A percentile compares a stretch with the other conserved stretches of the same genome.
Evolutionary conservation across 2,797 vertebrate genomes (phyloP).

Genomic region (Anolis apletophallus): DNA sequence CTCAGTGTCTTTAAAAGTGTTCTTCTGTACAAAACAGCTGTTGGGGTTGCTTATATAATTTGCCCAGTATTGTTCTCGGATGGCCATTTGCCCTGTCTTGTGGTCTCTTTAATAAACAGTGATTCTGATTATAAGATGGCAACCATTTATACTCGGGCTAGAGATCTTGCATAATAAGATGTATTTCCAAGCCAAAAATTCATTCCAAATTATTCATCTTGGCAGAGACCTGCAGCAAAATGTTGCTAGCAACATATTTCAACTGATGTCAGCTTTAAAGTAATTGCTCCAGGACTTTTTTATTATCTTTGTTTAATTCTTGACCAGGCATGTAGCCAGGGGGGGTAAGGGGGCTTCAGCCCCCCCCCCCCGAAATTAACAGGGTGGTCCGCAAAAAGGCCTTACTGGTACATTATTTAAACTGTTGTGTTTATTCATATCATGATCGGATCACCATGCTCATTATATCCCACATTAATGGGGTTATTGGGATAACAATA

Average conservation of each 20-base stretch:
- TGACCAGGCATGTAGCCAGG: too few relatives aligned
- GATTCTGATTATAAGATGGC: not conserved
- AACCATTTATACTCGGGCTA: not conserved
- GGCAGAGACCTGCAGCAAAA: not conserved
- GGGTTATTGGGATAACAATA: too few relatives aligned
- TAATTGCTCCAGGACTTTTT: not conserved
- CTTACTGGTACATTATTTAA: too few relatives aligned
- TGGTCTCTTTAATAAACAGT: not conserved
- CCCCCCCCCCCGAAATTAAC: too few relatives aligned
- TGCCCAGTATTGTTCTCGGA: not conserved
- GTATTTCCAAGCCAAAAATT: not conserved
- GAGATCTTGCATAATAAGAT: not conserved
- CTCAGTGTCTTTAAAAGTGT: not conserved
- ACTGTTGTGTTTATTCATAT: too few relatives aligned
- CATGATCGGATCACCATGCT: too few relatives aligned
- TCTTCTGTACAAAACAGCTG: not conserved
- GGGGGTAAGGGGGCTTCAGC: too few relatives aligned
- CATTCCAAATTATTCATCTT: not conserved
- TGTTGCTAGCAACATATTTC: not conserved
- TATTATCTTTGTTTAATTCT: not conserved
- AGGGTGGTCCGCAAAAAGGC: too few relatives aligned
- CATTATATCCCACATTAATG: too few relatives aligned
- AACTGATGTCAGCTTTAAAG: rapidly evolving
- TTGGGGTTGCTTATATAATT: not conserved
- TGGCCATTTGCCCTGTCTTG: not conserved